These are phyloP conservation scores for Spisula solida DNA, from an alignment of 2,888 invertebrate species.

Conservation along the genomic window DNA sequence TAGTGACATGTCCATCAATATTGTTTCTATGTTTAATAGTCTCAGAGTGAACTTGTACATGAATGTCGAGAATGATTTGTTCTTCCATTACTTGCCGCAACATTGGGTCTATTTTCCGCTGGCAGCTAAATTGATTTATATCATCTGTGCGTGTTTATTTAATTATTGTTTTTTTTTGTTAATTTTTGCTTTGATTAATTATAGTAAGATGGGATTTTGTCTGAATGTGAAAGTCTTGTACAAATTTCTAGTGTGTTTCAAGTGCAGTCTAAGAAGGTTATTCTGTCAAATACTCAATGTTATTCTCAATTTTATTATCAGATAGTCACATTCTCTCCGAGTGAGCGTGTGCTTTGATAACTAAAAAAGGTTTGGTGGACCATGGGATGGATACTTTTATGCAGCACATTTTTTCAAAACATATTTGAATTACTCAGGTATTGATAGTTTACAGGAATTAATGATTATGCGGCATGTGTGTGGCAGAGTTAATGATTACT, in stretches of 20 bases:
- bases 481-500: no score
- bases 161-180: neutral
- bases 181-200: neutral
- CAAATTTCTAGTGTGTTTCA: neutral
- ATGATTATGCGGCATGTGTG: no score
- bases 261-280: no score
- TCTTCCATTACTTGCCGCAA: neutral
- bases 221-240: neutral
- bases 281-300: no score
- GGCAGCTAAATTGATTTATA: neutral
- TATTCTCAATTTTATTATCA: no score
- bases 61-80: neutral
- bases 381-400: no score
- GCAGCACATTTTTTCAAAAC: no score
- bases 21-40: neutral
- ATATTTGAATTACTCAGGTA: no score
- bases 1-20: conserved; percentile 4
- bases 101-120: neutral
- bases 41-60: neutral
- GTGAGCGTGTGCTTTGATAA: no score
- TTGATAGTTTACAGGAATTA: no score
- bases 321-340: no score
- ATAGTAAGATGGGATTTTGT: neutral
- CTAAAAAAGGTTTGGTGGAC: no score
- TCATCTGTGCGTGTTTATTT: neutral